Base-by-base conservation (phyloP, 2,113 vertebrate genomes). In the Capreolus pygargus region DNA sequence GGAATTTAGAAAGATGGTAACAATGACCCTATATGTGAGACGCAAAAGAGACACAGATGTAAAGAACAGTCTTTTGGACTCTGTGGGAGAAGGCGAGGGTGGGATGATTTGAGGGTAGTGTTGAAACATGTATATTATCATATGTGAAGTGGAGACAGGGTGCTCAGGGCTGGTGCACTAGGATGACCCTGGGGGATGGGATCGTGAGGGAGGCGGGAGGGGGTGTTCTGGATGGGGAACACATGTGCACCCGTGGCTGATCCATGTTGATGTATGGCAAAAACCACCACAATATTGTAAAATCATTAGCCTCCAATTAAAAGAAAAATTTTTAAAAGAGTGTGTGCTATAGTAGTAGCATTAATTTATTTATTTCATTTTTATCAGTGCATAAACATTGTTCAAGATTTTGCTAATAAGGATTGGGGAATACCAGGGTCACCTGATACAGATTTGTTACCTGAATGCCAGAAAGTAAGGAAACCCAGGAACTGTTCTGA, bases 201-300 rank as follows among this genome's bases (percentile, higher is more conserved):
- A 67, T 67, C 33, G 4, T 2, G 64, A 67, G 33, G 33, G 33
- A 67, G 1, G 64, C 19, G 33, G 33, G 33, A 10, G 8, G 17
- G 33, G 33, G 16, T 1, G n/a, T 19, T 67, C 61, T 67, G 7
- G 16, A 19, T n/a, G 8, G 33, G 7, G 61, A n/a, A 67, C 16
- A 19, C 30, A n/a, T n/a, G 30, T n/a, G 33, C 0, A 0, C 64
- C 64, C 0, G 1, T 67, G 64, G 17, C 33, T 36, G 64, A 67
- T 36, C 36, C 64, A 67, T 67, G 33, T 36, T 0, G 0, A 36
- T n/a, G 7, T 21, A 67, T 67, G 64, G 4, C 33, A 67, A 67
- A 4, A 67, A 36, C 33, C 64, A 67, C n/a, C 33, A 67, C 9
- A 67, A 36, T 19, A 67, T 19, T n/a, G n/a, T 36, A 67, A 67